These are phyloP conservation scores for Numenius arquata DNA, from an alignment of 2,113 vertebrate genomes.

Conservation along the genomic window DNA sequence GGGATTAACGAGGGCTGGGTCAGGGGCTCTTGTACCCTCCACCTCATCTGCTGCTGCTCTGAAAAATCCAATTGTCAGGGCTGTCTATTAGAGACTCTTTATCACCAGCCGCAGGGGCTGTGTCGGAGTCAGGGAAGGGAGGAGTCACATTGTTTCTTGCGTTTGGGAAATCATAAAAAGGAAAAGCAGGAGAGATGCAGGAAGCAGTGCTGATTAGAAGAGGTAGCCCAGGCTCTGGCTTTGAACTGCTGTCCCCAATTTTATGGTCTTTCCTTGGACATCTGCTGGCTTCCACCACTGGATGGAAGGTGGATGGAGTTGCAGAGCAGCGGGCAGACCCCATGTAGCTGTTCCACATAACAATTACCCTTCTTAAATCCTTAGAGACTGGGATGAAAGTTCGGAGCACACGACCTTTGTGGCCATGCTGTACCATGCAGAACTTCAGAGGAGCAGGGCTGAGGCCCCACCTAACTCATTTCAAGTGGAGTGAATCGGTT, in stretches of 20 bases:
- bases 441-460: background rate
- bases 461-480: background rate
- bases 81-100: background rate
- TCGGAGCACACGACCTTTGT: background rate
- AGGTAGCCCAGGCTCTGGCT: background rate
- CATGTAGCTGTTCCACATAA: fast-evolving
- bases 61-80: background rate
- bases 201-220: background rate
- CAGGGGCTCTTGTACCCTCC: background rate
- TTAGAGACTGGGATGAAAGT: background rate
- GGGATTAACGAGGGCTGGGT: background rate
- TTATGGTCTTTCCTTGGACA: background rate
- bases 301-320: fast-evolving
- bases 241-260: fast-evolving
- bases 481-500: fast-evolving
- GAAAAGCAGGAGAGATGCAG: background rate
- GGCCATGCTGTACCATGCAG: background rate
- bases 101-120: background rate
- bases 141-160: background rate
- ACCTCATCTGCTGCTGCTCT: background rate
- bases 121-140: background rate
- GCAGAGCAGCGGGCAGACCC: background rate
- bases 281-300: background rate
- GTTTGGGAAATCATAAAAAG: background rate
- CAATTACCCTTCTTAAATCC: background rate